Conservation (phyloP, 2,797 vertebrate species). For the Molossus alvarezi region DNA sequence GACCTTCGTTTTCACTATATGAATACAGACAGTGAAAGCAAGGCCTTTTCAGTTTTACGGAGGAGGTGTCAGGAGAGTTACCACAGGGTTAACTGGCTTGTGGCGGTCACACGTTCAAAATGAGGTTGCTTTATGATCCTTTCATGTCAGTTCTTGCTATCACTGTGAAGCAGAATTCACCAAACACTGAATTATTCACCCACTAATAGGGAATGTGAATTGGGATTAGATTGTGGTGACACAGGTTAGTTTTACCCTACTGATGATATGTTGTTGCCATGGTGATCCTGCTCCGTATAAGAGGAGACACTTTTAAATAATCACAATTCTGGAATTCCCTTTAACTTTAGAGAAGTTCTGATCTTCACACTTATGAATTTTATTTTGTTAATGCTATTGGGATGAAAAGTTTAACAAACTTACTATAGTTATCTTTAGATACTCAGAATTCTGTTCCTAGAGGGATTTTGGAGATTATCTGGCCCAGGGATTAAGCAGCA, state of each 20-base stretch:
- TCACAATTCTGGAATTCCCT: constrained; percentile 18
- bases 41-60: not conserved
- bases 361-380: not conserved
- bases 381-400: constrained; percentile 39
- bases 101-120: not conserved
- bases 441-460: constrained; percentile 36
- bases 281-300: not conserved
- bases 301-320: not conserved
- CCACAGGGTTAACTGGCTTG: not conserved
- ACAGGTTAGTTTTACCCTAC: not conserved
- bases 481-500: not conserved
- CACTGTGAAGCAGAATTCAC: not conserved
- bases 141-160: not conserved
- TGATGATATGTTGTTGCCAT: not conserved
- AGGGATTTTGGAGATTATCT: constrained; percentile 49
- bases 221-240: not conserved
- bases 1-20: not conserved
- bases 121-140: not conserved
- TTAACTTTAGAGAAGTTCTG: constrained; percentile 22
- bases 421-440: constrained; percentile 15
- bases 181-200: not conserved
- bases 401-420: constrained; percentile 51
- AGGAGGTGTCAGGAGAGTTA: not conserved
- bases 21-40: not conserved
- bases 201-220: not conserved